Evolutionary conservation across 2,113 vertebrate species (phyloP).

Genomic region (Callithrix jacchus): DNA sequence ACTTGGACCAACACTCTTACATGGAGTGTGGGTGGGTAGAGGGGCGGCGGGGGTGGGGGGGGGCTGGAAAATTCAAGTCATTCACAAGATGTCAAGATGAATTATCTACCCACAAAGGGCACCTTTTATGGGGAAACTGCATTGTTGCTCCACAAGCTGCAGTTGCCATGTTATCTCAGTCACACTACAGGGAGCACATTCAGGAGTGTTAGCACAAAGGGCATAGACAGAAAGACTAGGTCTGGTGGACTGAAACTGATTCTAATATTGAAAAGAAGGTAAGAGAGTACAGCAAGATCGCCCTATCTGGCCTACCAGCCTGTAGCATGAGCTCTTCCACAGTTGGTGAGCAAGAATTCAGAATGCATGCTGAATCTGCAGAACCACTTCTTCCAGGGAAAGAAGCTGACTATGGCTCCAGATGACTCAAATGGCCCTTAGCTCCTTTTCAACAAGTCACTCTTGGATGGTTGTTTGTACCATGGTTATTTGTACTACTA

Average conservation of each 20-base stretch:
- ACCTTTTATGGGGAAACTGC: background rate
- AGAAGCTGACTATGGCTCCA: background rate
- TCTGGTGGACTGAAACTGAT: conserved; percentile 12
- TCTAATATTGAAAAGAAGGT: background rate
- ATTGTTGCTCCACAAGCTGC: background rate
- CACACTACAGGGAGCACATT: conserved; percentile 12
- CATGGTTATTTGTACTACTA: background rate
- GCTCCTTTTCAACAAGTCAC: background rate
- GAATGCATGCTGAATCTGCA: background rate
- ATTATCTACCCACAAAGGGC: conserved; percentile 14
- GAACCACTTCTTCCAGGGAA: background rate
- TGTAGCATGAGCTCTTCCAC: background rate
- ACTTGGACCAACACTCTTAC: background rate
- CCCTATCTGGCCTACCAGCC: background rate
- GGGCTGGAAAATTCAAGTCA: conserved; percentile 23
- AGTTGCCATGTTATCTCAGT: background rate
- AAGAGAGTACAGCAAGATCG: background rate
- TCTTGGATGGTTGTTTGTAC: background rate
- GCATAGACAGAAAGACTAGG: background rate
- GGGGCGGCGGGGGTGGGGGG: too few species aligned
- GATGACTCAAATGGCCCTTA: background rate
- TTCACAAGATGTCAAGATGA: conserved; percentile 43
- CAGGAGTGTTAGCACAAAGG: background rate
- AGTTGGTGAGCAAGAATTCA: background rate
- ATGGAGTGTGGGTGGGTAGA: background rate